phyloP scores from a whole-genome alignment of 2,113 vertebrate genomes.

The Gallinago jamesoni region DNA sequence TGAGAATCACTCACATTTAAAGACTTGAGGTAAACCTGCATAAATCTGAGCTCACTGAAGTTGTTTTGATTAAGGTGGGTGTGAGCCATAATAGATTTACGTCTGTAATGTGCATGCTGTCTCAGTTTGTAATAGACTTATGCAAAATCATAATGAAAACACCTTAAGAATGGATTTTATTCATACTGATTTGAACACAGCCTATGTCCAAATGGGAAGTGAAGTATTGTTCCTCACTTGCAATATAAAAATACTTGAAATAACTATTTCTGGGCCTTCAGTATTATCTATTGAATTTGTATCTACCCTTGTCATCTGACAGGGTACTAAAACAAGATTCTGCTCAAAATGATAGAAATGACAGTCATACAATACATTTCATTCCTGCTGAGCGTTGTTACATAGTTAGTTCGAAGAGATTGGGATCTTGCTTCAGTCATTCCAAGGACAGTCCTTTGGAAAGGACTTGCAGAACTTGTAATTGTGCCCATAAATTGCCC shows the following conservation, averaged over 20 bases:
- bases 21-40: not conserved
- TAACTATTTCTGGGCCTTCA: constrained; percentile 21
- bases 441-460: constrained; percentile 22
- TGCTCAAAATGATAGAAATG: constrained; percentile 24
- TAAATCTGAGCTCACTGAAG: not conserved
- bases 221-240: constrained; percentile 10
- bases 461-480: not conserved
- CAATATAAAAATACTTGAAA: constrained; percentile 17
- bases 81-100: not conserved
- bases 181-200: not conserved
- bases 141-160: constrained; percentile 5
- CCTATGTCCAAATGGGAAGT: not conserved
- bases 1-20: not conserved
- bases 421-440: not conserved
- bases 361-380: constrained; percentile 14
- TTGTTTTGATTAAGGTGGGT: not conserved
- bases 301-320: constrained; percentile 56
- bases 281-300: constrained; percentile 50
- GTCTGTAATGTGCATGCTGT: not conserved
- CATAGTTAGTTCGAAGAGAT: not conserved
- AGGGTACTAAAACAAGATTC: constrained; percentile 60
- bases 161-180: not conserved
- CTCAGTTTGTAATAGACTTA: not conserved
- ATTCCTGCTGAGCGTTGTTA: constrained; percentile 18
- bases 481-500: not conserved